Evolutionary conservation across 1,140 invertebrate genomes (phyloP).

Genomic region (Gonioctena quinquepunctata): DNA sequence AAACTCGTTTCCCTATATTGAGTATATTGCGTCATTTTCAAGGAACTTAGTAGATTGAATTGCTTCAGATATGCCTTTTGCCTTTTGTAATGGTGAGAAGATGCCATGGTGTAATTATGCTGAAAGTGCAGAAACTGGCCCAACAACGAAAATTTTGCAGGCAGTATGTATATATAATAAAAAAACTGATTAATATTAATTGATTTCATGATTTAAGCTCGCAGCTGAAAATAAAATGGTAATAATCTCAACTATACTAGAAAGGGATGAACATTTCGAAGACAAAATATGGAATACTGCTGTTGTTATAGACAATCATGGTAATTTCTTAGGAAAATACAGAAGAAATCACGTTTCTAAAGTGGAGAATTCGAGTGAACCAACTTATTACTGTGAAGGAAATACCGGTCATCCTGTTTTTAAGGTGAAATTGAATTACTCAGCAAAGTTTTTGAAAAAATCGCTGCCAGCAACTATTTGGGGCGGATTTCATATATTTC

Average conservation of each 20-base stretch:
- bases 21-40: no score
- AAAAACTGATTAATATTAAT: not conserved
- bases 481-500: no score
- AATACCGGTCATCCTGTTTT: constrained; percentile 96
- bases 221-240: constrained; percentile 89
- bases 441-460: not conserved
- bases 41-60: no score
- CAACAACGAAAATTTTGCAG: constrained; percentile 80
- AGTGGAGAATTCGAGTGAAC: constrained; percentile 98
- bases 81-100: constrained; percentile 96
- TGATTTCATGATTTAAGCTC: constrained; percentile 59
- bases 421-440: constrained; percentile 66
- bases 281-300: constrained; percentile 96
- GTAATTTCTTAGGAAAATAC: constrained; percentile 88
- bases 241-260: constrained; percentile 92
- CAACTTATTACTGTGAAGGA: constrained; percentile 96
- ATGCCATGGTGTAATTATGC: constrained; percentile 97
- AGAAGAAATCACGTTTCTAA: constrained; percentile 98
- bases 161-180: constrained; percentile 59
- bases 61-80: constrained; percentile 95
- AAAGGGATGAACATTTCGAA: constrained; percentile 84
- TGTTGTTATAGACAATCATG: constrained; percentile 88
- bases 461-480: no score
- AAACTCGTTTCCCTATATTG: no score
- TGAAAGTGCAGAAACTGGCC: constrained; percentile 84